Base-by-base conservation (phyloP, 2,888 invertebrate genomes). In the Entomobrya multifasciata region DNA sequence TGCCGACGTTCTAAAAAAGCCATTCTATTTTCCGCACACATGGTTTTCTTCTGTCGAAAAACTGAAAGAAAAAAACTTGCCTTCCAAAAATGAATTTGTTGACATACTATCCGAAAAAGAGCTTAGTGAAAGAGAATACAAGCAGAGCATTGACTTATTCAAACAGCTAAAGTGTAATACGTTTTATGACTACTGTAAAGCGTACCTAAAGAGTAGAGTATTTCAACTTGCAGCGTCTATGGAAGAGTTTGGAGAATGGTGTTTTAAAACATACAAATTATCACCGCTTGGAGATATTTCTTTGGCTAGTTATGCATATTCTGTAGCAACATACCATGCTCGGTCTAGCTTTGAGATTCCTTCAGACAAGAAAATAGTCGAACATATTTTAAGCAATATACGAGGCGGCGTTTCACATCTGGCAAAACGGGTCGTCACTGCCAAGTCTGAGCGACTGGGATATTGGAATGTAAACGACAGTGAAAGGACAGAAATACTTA, bases 161-260 rank as follows among this genome's bases (percentile, higher is more conserved):
- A 8, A 8, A 13, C n/a, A 17, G 8, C 17, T 52, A 5, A 20
- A 20, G 5, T 52, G 52, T 13, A 52, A 52, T 1, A 17, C 52
- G 2, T 52, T 52, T 17, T 17, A 2, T 2, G 52, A 52, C 52
- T 52, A 52, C 20, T n/a, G 17, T 52, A 1, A 17, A 8, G 17
- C 17, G 20, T 52, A 52, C 1, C 8, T 52, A 17, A 52, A 52
- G 8, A 52, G 52, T 17, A 52, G 52, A 17, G 52, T 52, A 5
- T 52, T 52, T 17, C 52, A 52, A 13, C 17, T 52, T 1, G 52
- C 52, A 17, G 52, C 52, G 2, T n/a, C 20, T 1, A 52, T 52
- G 52, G 52, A 52, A 52, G 52, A 52, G 20, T 52, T 52, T 52
- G 52, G 52, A 52, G 52, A 52, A 13, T 52, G 52, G 52, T 52